phyloP scores from a whole-genome alignment of 2,888 invertebrate species.

The Noctua fimbriata region DNA sequence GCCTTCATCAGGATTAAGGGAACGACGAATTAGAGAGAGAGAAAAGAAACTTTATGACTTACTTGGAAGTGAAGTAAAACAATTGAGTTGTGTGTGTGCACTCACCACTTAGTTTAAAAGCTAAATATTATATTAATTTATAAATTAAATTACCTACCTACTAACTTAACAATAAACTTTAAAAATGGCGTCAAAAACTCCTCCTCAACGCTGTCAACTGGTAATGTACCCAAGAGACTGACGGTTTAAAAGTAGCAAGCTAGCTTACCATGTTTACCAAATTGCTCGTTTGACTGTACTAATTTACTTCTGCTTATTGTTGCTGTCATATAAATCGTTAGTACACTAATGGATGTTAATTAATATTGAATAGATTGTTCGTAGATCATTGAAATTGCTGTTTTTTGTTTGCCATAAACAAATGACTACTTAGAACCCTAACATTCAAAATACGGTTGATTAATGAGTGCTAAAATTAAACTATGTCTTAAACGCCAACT shows the following conservation, averaged over 20 bases:
- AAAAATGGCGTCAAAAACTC: too few species aligned
- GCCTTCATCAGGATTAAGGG: background rate
- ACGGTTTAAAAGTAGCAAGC: background rate
- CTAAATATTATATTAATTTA: too few species aligned
- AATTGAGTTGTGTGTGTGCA: background rate
- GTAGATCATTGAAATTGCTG: constrained; percentile 13
- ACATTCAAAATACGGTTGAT: constrained; percentile 23
- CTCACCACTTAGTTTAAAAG: background rate
- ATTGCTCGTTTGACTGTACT: constrained; percentile 20
- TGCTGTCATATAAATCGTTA: constrained; percentile 47
- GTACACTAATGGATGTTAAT: constrained; percentile 47
- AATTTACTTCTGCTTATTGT: constrained; percentile 51
- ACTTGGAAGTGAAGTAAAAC: background rate
- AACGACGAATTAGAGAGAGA: background rate
- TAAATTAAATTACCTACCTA: too few species aligned
- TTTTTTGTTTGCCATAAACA: constrained; percentile 12
- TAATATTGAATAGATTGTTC: constrained; percentile 39
- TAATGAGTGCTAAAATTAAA: constrained; percentile 22
- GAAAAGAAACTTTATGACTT: background rate
- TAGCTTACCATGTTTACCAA: background rate
- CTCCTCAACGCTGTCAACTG: too few species aligned
- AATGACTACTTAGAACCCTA: background rate
- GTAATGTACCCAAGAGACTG: too few species aligned
- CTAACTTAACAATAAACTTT: too few species aligned
- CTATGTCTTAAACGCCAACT: constrained; percentile 16